phyloP scores from a whole-genome alignment of 1,140 invertebrate genomes.

The Scaptomyza montana region DNA sequence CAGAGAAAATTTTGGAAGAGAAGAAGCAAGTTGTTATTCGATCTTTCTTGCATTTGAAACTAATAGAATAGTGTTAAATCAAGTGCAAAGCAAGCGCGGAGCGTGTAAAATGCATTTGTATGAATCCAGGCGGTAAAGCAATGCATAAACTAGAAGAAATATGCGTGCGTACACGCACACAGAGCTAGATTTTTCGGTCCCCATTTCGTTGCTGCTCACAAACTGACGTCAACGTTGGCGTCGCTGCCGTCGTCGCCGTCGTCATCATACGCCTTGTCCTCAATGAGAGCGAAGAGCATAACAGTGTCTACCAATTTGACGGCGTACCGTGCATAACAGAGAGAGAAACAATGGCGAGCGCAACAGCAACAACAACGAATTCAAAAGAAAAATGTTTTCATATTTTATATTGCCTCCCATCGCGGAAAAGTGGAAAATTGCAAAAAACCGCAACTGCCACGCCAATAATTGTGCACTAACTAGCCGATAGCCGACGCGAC shows the following conservation, averaged over 20 bases:
- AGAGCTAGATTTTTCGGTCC: conserved; percentile 70
- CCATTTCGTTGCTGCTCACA: conserved; percentile 43
- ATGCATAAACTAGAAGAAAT: conserved; percentile 50
- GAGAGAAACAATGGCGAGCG: conserved; percentile 63
- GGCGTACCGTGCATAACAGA: conserved; percentile 55
- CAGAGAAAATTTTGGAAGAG: conserved; percentile 54
- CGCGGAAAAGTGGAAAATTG: conserved; percentile 58
- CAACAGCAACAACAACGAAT: conserved; percentile 61
- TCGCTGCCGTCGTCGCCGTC: conserved; percentile 49
- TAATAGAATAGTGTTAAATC: conserved; percentile 53
- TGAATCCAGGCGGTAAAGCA: conserved; percentile 50
- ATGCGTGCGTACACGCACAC: conserved; percentile 56
- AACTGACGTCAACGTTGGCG: conserved; percentile 57
- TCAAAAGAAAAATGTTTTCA: conserved; percentile 78
- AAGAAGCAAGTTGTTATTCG: conserved; percentile 50
- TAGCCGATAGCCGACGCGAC: conserved; percentile 24
- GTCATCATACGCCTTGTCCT: conserved; percentile 50
- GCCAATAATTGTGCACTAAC: conserved; percentile 58
- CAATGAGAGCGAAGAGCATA: conserved; percentile 71
- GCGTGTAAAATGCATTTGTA: conserved; percentile 61
- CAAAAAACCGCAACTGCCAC: conserved; percentile 32
- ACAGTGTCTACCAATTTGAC: conserved; percentile 62
- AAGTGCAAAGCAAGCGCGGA: conserved; percentile 33
- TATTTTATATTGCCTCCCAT: conserved; percentile 55
- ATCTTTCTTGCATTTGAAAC: conserved; percentile 53